A percentile compares a stretch with the other conserved stretches of the same genome.
These are phyloP conservation scores for Phytoseiulus persimilis DNA, from an alignment of 2,888 invertebrate species.

Conservation along the genomic window DNA sequence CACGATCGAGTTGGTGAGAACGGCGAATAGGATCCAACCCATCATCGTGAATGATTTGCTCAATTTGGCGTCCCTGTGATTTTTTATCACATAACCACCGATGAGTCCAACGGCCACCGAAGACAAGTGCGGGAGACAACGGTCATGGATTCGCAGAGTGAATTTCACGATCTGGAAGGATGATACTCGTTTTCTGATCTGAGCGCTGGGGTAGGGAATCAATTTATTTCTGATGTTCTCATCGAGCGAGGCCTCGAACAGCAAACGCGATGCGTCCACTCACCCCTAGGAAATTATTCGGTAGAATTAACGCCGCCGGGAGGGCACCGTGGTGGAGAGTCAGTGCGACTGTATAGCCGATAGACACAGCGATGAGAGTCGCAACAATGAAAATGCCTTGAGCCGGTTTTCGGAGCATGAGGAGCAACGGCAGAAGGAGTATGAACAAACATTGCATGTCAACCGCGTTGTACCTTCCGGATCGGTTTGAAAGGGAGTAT, in stretches of 20 bases:
- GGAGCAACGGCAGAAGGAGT: background rate
- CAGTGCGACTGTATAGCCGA: background rate
- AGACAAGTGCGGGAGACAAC: background rate
- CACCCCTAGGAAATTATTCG: background rate
- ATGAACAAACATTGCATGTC: background rate
- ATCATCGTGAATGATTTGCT: background rate
- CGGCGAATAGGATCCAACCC: background rate
- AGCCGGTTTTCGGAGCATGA: background rate
- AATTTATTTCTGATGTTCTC: no score
- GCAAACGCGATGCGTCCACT: background rate
- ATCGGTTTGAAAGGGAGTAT: no score
- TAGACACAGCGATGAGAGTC: background rate
- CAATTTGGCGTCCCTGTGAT: background rate
- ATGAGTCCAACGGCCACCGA: background rate
- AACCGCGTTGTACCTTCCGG: constrained; percentile 1
- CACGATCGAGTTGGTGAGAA: background rate
- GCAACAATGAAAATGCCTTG: background rate
- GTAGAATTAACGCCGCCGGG: background rate
- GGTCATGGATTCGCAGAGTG: background rate
- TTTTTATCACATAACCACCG: background rate
- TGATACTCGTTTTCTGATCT: background rate
- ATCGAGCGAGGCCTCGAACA: no score
- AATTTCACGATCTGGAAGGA: background rate
- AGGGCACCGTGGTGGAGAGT: background rate
- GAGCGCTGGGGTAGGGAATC: no score